Conservation (phyloP, 2,888 invertebrate species). For the Dasypogon diadema region DNA sequence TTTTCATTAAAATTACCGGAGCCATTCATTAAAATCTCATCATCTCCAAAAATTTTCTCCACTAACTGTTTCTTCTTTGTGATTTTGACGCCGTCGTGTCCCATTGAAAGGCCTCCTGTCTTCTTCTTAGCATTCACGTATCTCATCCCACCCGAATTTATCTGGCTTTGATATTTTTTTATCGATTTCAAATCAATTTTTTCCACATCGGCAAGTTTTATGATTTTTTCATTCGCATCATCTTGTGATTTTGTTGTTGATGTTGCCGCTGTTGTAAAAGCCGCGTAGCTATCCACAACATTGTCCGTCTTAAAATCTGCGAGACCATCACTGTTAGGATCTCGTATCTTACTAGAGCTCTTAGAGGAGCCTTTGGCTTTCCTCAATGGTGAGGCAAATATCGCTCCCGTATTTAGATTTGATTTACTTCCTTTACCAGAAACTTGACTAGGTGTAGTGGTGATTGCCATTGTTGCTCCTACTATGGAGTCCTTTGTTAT, state of each 20-base stretch:
- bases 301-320: not conserved
- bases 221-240: slow-evolving; percentile 50
- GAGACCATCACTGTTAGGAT: not conserved
- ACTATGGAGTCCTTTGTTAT: not conserved
- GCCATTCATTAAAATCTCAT: slow-evolving; percentile 37
- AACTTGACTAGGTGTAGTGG: not conserved
- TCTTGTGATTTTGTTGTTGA: not conserved
- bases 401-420: not conserved
- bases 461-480: not conserved
- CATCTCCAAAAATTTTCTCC: slow-evolving; percentile 61
- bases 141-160: slow-evolving; percentile 34
- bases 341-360: not conserved
- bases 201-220: slow-evolving; percentile 63
- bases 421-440: slow-evolving; percentile 1
- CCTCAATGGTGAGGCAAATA: not conserved
- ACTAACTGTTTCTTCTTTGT: slow-evolving; percentile 66
- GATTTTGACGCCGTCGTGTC: slow-evolving; percentile 66
- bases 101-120: slow-evolving; percentile 56
- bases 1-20: not conserved
- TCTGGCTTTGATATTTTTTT: slow-evolving; percentile 46
- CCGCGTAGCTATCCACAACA: not conserved
- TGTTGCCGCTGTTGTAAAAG: not conserved
- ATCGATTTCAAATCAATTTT: slow-evolving; percentile 57
- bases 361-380: not conserved
- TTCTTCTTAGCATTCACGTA: slow-evolving; percentile 50